Evolutionary conservation across 2,113 vertebrate genomes (phyloP), one percentile per base, ranked within the genome.

Genomic region (Guaruba guarouba): DNA sequence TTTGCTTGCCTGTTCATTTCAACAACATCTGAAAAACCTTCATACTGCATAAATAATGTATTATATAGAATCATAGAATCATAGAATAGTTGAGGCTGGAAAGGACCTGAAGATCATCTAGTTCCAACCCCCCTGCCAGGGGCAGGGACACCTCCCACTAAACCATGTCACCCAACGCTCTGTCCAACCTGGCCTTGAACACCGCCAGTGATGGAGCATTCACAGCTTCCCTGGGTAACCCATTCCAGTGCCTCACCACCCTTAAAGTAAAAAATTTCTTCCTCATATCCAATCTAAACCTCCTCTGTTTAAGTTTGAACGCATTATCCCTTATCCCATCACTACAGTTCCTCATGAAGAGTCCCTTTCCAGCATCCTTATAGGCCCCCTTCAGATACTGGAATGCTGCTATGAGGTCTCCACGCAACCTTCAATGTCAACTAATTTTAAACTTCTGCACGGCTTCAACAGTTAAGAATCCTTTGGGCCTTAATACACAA

Each of bases 11-110:
- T 89, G 57, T 88, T 96, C 93, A 79, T 94, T 96, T 93, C 77
- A 94, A 75, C 76, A 92, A 23, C 51, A 90, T 63, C 81, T 90
- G 86, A 96, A 94, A 97, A 96, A 94, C 69, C 88, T 91, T 96
- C 93, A 93, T 71, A 57, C 28, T 70, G 75, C 59, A 83, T 94
- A 96, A 95, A 95, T 92, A 96, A 95, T 82, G 68, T 49, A 96
- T 93, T 81, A 94, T 49, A 48, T 48, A 48, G 48, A 48, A 48
- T 48, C 46, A 49, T 7, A 48, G 22, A 48, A 48, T 48, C 48
- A 48, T 48, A 24, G 48, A 24, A 49, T 24, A 8, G 48, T 49
- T 49, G 12, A 13, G 48, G 23, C 23, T 49, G 22, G 48, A 49
- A 49, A 49, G 22, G 12, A 49, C 48, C 48, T 49, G 4, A 49